These are phyloP conservation scores for Polypedilum vanderplanki DNA, from an alignment of 1,140 invertebrate species.

Conservation along the genomic window DNA sequence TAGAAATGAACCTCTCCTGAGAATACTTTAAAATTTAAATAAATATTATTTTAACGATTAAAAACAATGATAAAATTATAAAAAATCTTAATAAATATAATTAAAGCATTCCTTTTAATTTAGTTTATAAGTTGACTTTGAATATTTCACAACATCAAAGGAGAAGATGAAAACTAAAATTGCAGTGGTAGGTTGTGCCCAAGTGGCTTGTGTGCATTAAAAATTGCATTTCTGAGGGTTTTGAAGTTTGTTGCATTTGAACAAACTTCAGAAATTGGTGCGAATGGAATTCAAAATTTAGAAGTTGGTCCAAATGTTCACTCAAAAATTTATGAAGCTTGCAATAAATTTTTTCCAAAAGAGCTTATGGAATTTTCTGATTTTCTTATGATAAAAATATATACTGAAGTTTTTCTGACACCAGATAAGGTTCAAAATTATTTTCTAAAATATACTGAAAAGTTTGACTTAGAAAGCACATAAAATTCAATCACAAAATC, in stretches of 20 bases:
- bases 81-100: too few species aligned
- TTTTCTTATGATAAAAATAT: neutral
- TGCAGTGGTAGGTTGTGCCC: neutral
- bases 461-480: neutral
- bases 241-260: slow-evolving; percentile 51
- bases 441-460: neutral
- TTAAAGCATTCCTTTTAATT: too few species aligned
- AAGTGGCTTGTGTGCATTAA: neutral
- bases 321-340: slow-evolving; percentile 59
- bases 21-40: too few species aligned
- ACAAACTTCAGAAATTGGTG: slow-evolving; percentile 55
- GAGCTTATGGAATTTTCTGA: slow-evolving; percentile 45
- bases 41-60: too few species aligned
- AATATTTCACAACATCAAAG: too few species aligned
- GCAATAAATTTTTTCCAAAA: slow-evolving; percentile 46
- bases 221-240: slow-evolving; percentile 36
- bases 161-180: neutral
- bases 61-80: too few species aligned
- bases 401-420: neutral
- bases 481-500: slow-evolving; percentile 24
- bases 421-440: neutral
- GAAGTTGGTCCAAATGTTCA: slow-evolving; percentile 54
- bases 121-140: too few species aligned
- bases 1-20: too few species aligned
- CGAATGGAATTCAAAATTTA: slow-evolving; percentile 63